Evolutionary conservation across 2,888 invertebrate genomes (phyloP).

Genomic region (Micropterix aruncella): DNA sequence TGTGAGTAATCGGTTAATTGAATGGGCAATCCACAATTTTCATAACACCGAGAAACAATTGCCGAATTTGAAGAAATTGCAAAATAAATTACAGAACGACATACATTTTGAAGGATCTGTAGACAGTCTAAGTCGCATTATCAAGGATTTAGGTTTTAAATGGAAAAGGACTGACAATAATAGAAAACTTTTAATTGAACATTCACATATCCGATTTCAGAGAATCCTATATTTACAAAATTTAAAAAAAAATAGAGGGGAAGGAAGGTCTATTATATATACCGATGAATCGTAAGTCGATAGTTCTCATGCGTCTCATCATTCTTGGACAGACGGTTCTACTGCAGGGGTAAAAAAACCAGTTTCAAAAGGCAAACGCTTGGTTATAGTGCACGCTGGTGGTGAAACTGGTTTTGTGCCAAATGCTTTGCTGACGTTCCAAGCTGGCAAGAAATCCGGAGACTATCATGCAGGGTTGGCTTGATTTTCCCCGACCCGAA

Average conservation of each 20-base stretch:
- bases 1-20: constrained; percentile 6
- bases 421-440: constrained; percentile 12
- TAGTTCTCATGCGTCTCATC: constrained; percentile 5
- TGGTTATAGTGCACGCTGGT: constrained; percentile 11
- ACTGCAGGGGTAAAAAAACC: constrained; percentile 10
- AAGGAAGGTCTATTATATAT: constrained; percentile 10
- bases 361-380: constrained; percentile 13
- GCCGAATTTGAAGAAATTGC: constrained; percentile 6
- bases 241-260: constrained; percentile 7
- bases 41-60: constrained; percentile 8
- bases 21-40: constrained; percentile 7
- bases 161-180: constrained; percentile 8
- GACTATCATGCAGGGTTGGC: no score
- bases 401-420: constrained; percentile 9
- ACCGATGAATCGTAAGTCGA: constrained; percentile 11
- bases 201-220: constrained; percentile 7
- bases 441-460: constrained; percentile 13
- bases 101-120: constrained; percentile 6
- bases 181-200: constrained; percentile 7
- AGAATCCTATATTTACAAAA: constrained; percentile 8
- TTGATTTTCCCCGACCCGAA: no score
- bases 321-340: constrained; percentile 10
- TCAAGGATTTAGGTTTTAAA: constrained; percentile 5
- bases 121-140: constrained; percentile 2
- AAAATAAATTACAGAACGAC: constrained; percentile 3